Percentiles rank a stretch among this genome's conserved stretches.
These are phyloP conservation scores for Platypus cylindrus DNA, from an alignment of 2,888 invertebrate species.

Conservation along the genomic window DNA sequence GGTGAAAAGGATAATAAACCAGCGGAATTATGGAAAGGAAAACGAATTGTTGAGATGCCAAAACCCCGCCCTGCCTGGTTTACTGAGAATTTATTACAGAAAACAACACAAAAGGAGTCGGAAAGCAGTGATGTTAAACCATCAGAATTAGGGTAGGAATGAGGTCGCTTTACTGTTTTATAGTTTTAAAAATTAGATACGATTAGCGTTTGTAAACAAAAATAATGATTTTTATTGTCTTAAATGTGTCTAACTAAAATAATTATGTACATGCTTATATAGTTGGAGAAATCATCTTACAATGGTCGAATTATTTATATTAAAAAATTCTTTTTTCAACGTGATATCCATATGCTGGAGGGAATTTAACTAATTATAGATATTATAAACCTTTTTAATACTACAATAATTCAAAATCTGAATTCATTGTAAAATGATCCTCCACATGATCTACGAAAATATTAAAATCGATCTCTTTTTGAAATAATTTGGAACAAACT, in stretches of 20 bases:
- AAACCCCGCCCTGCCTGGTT: constrained; percentile 84
- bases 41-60: constrained; percentile 73
- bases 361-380: neutral
- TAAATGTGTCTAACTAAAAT: too few species aligned
- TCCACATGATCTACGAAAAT: constrained; percentile 66
- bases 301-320: too few species aligned
- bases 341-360: too few species aligned
- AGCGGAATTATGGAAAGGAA: constrained; percentile 51
- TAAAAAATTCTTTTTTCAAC: too few species aligned
- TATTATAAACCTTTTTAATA: neutral
- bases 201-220: too few species aligned
- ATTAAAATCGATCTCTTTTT: constrained; percentile 43
- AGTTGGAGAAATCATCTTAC: too few species aligned
- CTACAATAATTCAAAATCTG: constrained; percentile 22
- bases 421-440: constrained; percentile 55
- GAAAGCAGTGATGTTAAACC: constrained; percentile 63
- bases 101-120: constrained; percentile 58
- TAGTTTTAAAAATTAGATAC: too few species aligned
- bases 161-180: too few species aligned
- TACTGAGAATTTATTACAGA: constrained; percentile 68
- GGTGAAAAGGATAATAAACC: constrained; percentile 59
- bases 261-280: too few species aligned
- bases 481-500: constrained; percentile 55
- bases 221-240: too few species aligned
- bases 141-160: constrained; percentile 56